Evolutionary conservation across 2,113 vertebrate genomes (phyloP).

Genomic region (Bos indicus): DNA sequence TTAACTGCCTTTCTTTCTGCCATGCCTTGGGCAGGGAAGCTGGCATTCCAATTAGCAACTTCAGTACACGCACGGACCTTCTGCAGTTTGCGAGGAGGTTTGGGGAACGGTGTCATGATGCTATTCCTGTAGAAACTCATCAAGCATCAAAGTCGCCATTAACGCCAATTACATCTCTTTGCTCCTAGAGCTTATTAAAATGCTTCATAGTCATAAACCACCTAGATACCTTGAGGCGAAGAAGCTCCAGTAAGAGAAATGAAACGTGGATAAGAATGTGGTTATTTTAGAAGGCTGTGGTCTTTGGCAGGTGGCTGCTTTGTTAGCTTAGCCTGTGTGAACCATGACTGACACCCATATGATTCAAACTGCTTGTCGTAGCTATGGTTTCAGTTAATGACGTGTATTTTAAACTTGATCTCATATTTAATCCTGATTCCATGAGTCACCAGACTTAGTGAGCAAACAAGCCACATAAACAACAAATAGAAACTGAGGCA

Average conservation of each 20-base stretch:
- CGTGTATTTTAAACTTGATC: not conserved
- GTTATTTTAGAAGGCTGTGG: not conserved
- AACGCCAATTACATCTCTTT: conserved; percentile 61
- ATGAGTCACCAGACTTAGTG: not conserved
- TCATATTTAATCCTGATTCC: not conserved
- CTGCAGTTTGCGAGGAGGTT: conserved; percentile 71
- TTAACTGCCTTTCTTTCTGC: conserved; percentile 80
- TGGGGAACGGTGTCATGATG: conserved; percentile 74
- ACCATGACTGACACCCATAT: not conserved
- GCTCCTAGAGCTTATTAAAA: conserved; percentile 80
- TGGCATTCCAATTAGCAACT: conserved; percentile 83
- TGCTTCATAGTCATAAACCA: conserved; percentile 75
- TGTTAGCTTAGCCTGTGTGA: conserved; percentile 15
- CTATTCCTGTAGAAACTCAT: conserved; percentile 73
- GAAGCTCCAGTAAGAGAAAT: conserved; percentile 27
- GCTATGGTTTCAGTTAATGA: not conserved
- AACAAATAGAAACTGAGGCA: not conserved
- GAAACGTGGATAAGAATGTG: not conserved
- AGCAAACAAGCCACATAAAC: not conserved
- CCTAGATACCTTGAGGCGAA: conserved; percentile 32
- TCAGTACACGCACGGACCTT: conserved; percentile 57
- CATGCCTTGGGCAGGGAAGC: conserved; percentile 71
- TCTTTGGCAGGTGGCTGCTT: conserved; percentile 44
- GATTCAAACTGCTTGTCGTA: conserved; percentile 23
- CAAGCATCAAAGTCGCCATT: conserved; percentile 72